Evolutionary conservation across 2,888 invertebrate species (phyloP), one percentile per base, ranked within the genome.

Genomic region (Adela reaumurella): DNA sequence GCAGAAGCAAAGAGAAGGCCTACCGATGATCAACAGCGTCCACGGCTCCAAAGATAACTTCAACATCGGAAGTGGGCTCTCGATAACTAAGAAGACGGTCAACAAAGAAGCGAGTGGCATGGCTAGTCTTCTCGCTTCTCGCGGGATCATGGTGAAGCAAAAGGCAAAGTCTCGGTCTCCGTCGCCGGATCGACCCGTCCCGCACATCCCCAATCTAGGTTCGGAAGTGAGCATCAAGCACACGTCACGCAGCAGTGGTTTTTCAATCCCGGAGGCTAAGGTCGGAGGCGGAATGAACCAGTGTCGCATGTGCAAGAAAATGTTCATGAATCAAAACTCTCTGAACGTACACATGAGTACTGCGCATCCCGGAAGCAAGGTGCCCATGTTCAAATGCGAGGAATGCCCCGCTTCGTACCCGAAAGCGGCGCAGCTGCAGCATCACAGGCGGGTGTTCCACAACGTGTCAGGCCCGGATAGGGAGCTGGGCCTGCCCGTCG

Each of bases 61-160:
- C 61, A 87, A 87, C 64, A 68, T 89, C 43, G 86, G 86, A n/a
- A 88, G 87, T 59, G 87, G 88, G 51, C 86, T 88, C 52, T 89
- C 88, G 2, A 73, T 89, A 55, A 87, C 87, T 29, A 83, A 83
- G 56, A 78, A 79, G 56, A 69, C 74, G 2, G 84, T 85, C 46
- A 85, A 85, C 58, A 84, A 84, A 41, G 88, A 89, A 62, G 87
- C 89, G 1, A 87, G 84, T 59, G 87, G 87, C 1, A 89, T 91
- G 59, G 90, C 90, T 0, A 88, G 86, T 61, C 87, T 90, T 50
- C 66, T 91, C 51, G 90, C 89, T 2, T 87, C 87, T 5, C 74
- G 90, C 52, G 90, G 90, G 2, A 90, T 91, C 49, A 90, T 89
- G 29, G 85, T 91, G 0, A 89, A 89, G 45, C 83, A 84, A 43